Base-by-base conservation (phyloP, 2,113 vertebrate species). In the Engystomops pustulosus region DNA sequence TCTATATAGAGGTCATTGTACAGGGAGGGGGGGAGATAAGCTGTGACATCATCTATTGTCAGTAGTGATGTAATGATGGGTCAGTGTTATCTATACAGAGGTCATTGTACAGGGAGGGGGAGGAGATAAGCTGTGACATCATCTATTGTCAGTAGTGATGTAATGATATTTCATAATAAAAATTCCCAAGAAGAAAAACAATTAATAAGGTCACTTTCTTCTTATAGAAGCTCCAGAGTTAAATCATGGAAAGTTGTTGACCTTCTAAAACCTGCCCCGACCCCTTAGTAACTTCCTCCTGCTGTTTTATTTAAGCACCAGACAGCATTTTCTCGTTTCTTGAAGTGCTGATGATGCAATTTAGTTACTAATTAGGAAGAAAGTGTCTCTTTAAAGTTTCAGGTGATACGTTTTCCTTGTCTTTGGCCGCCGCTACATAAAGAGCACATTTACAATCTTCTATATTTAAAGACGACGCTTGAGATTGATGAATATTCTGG, bases 391-490 rank as follows among this genome's bases (percentile, higher is more conserved):
- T 67, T 80, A 80, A 65, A 47, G 58, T 62, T 67, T 27, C 10
- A 62, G 23, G 23, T 62, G 23, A 18, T 38, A 15, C 18, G 14
- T 67, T 67, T 67, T 45, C 76, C 55, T 60, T 27, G 34, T 20
- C 20, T 1, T 7, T 41, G 32, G n/a, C 55, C 25, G 36, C 0
- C 8, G 51, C 51, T 81, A 69, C 79, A 84, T 55, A 53, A 84
- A 41, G 55, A 38, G 65, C 49, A 23, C 72, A 78, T 68, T 84
- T 77, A 65, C 6, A 7, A 18, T 69, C 38, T 68, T 84, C n/a
- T 55, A 65, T 82, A 58, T 82, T 84, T 84, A 77, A 84, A 65
- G 23, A 55, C 8, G 12, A 41, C 72, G 77, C 72, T 84, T 77
- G 65, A 53, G 27, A 76, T 36, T 67, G 58, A 77, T 84, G 36